Base-by-base conservation (phyloP, 2,113 vertebrate genomes). In the Crotophaga sulcirostris region DNA sequence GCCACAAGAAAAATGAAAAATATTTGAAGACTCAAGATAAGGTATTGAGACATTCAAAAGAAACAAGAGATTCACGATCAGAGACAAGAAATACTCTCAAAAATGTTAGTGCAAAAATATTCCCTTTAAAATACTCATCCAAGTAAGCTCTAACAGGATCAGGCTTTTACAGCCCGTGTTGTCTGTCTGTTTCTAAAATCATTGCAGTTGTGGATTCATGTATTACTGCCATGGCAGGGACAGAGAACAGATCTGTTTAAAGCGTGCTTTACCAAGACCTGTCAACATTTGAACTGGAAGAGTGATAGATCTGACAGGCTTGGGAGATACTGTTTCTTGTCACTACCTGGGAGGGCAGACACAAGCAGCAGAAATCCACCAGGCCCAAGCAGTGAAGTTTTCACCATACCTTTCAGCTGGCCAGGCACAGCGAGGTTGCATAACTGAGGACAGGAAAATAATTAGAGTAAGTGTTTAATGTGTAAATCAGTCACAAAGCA, bases 221-320 rank as follows among this genome's bases (percentile, higher is more conserved):
- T 93, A 54, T 89, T 96, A 82, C 66, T 95, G 91, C 82, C 94
- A 94, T 29, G 70, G 78, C 85, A 93, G 90, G 93, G 94, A 96
- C 94, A 95, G 93, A 96, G 89, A 97, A 94, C 93, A 96, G 84
- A 93, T 91, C 91, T 91, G 67, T 94, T 96, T 83, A 73, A 89
- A 87, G 91, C 20, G 55, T 1, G 19, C 91, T 87, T 95, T 89
- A 79, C 87, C 78, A 60, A 63, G 89, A 55, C 69, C 52, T 94
- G 95, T 95, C 95, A 96, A n/a, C 64, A 44, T 93, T 90, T 90
- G 91, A 94, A 72, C 52, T 11, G 52, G 64, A 94, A 97, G 96
- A 97, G 93, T 93, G 96, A 97, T 92, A 42, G 80, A 93, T 90
- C 44, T 94, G 95, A 91, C 86, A 95, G 83, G 56, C 84, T 78